Evolutionary conservation across 2,888 invertebrate genomes (phyloP).

Genomic region (Uropetala carovei): DNA sequence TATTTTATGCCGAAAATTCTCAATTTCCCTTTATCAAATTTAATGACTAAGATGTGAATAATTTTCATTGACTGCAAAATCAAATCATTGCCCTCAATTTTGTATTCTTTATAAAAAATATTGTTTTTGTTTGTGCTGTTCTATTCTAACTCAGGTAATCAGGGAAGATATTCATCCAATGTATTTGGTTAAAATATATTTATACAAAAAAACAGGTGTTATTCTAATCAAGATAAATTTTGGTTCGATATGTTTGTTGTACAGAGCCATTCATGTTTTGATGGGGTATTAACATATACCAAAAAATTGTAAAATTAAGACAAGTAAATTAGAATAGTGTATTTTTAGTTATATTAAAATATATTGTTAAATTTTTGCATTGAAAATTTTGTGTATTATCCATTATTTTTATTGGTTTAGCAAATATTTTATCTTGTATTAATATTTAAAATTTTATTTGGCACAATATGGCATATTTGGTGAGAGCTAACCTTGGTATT

Average conservation of each 20-base stretch:
- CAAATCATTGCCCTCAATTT: too few species aligned
- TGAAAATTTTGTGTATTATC: background rate
- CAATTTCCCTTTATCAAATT: too few species aligned
- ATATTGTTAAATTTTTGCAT: background rate
- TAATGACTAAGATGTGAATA: too few species aligned
- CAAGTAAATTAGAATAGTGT: background rate
- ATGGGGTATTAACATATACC: background rate
- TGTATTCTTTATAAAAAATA: background rate
- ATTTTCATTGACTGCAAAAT: too few species aligned
- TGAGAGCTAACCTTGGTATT: background rate
- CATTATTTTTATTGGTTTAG: background rate
- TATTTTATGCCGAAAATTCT: too few species aligned
- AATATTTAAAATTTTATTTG: constrained; percentile 40
- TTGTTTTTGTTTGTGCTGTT: background rate
- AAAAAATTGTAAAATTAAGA: background rate
- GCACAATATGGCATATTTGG: constrained; percentile 43
- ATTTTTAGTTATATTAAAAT: background rate
- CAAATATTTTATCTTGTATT: background rate
- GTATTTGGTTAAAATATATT: background rate
- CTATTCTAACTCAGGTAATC: background rate
- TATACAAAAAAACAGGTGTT: background rate
- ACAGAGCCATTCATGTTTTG: background rate
- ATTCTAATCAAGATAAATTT: background rate
- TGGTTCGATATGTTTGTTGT: background rate
- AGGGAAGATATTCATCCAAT: background rate